Conservation (phyloP, 2,888 invertebrate species). For the Cheilosia vulpina region DNA sequence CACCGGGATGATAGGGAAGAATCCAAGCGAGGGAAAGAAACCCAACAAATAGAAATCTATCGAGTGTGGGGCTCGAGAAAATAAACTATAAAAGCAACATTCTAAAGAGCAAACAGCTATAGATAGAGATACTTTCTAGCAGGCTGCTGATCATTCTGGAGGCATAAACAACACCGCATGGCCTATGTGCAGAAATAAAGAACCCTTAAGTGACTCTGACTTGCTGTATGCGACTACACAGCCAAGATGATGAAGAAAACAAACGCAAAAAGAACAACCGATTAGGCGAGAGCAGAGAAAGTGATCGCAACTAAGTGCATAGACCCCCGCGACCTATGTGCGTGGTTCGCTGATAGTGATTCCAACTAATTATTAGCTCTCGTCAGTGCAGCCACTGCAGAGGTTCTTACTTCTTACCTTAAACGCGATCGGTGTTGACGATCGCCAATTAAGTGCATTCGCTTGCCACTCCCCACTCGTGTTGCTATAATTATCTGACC, state of each 20-base stretch:
- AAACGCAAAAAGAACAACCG: constrained; percentile 78
- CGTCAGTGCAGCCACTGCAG: constrained; percentile 11
- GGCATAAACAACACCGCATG: constrained; percentile 44
- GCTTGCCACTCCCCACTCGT: constrained; percentile 13
- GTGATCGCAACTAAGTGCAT: constrained; percentile 68
- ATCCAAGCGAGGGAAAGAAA: constrained; percentile 19
- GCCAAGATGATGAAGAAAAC: constrained; percentile 77
- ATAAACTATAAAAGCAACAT: constrained; percentile 66
- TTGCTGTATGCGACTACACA: constrained; percentile 26
- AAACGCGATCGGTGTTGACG: constrained; percentile 50
- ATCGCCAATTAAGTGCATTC: constrained; percentile 36
- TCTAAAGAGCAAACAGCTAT: constrained; percentile 58
- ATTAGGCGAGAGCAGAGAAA: constrained; percentile 67
- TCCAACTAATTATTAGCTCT: constrained; percentile 46
- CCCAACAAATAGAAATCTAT: constrained; percentile 70
- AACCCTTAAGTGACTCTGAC: constrained; percentile 70
- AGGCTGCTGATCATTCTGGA: constrained; percentile 57
- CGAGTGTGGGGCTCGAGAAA: constrained; percentile 57
- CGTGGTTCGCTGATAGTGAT: constrained; percentile 48
- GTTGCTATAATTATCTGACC: constrained; percentile 26
- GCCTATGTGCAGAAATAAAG: constrained; percentile 44
- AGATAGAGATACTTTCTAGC: constrained; percentile 58
- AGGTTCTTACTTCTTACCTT: constrained; percentile 22
- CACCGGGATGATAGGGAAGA: constrained; percentile 72
- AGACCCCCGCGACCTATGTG: constrained; percentile 59